Evolutionary conservation across 2,113 vertebrate genomes (phyloP).

Genomic region (Oncorhynchus keta): DNA sequence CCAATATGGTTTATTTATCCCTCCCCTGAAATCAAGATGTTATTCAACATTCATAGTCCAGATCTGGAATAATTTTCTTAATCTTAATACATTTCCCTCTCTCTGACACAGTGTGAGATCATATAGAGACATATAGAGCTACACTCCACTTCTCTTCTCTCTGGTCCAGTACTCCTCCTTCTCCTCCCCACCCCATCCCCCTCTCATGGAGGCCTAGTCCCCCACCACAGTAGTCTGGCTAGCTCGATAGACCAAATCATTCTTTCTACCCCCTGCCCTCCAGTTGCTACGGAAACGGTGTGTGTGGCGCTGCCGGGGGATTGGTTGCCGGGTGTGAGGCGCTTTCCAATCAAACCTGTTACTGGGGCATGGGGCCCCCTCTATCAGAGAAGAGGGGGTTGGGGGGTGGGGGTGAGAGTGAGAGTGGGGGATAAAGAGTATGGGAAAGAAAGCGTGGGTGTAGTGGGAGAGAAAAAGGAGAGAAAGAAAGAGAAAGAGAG

Average conservation of each 20-base stretch:
- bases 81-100: not conserved
- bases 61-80: too few species aligned
- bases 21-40: not conserved
- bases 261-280: slow-evolving; percentile 61
- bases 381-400: slow-evolving; percentile 18
- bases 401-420: not conserved
- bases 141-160: slow-evolving; percentile 4
- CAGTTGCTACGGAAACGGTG: slow-evolving; percentile 73
- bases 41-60: too few species aligned
- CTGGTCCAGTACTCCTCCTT: slow-evolving; percentile 14
- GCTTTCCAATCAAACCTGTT: slow-evolving; percentile 79
- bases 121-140: not conserved
- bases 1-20: not conserved
- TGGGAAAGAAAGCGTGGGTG: not conserved
- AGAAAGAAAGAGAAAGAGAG: slow-evolving; percentile 27
- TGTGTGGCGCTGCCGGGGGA: slow-evolving; percentile 64
- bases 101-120: not conserved
- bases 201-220: slow-evolving; percentile 50
- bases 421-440: slow-evolving; percentile 5
- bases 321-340: slow-evolving; percentile 75
- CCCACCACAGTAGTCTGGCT: slow-evolving; percentile 55
- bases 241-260: slow-evolving; percentile 68
- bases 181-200: not conserved
- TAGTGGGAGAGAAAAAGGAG: slow-evolving; percentile 1
- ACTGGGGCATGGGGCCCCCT: slow-evolving; percentile 58